A percentile compares a stretch with the other conserved stretches of the same genome.
These are phyloP conservation scores for Leptatherina wallacei DNA, from an alignment of 2,797 vertebrate genomes.

Conservation along the genomic window DNA sequence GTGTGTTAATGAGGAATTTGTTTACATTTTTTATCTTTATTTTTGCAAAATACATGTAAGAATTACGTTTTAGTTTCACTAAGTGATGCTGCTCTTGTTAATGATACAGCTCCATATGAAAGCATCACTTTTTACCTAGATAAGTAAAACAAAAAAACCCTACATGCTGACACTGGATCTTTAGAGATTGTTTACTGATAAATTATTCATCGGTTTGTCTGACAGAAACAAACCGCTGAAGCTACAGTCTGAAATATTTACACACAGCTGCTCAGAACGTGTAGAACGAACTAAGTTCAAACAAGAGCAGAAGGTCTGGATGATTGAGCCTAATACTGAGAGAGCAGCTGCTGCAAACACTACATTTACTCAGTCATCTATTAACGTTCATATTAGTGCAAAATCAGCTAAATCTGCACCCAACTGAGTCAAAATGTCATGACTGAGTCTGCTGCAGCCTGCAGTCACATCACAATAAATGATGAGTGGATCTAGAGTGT, in stretches of 20 bases:
- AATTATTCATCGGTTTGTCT: not conserved
- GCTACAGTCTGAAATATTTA: not conserved
- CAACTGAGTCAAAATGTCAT: not conserved
- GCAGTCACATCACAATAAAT: not conserved
- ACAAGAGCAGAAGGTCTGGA: not conserved
- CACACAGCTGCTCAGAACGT: not conserved
- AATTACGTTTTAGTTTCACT: not conserved
- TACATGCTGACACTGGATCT: not conserved
- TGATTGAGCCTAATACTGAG: not conserved
- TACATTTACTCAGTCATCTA: too few relatives aligned
- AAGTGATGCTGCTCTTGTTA: not conserved
- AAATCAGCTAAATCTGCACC: not conserved
- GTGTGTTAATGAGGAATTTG: too few relatives aligned
- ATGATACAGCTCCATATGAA: not conserved
- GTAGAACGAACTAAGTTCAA: not conserved
- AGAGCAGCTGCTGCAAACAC: not conserved
- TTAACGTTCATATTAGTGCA: not conserved
- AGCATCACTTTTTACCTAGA: not conserved
- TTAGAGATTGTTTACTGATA: not conserved
- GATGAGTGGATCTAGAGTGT: not conserved
- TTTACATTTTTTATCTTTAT: not conserved
- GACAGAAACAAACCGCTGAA: not conserved
- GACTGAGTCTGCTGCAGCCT: not conserved
- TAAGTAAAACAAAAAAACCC: not conserved
- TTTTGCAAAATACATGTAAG: not conserved